phyloP scores from a whole-genome alignment of 2,888 invertebrate species.

The Nineta flava region DNA sequence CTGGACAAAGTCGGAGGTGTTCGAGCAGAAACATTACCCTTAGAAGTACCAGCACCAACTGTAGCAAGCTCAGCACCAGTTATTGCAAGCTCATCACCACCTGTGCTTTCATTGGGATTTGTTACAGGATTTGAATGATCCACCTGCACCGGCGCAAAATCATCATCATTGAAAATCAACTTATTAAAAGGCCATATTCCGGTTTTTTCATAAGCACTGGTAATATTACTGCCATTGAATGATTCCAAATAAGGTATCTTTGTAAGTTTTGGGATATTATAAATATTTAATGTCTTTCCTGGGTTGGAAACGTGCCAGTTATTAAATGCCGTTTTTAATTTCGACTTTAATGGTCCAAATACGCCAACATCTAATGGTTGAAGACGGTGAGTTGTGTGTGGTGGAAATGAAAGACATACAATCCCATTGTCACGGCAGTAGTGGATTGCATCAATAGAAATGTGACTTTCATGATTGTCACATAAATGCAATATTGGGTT shows the following conservation, averaged over 20 bases:
- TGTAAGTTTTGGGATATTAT: slow-evolving; percentile 9
- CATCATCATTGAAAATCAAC: slow-evolving; percentile 12
- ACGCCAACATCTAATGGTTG: slow-evolving; percentile 19
- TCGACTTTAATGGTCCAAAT: slow-evolving; percentile 18
- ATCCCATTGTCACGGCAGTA: slow-evolving; percentile 21
- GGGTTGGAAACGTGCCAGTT: slow-evolving; percentile 16
- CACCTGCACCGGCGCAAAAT: slow-evolving; percentile 11
- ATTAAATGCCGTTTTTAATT: slow-evolving; percentile 13
- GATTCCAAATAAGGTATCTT: slow-evolving; percentile 8
- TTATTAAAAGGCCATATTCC: slow-evolving; percentile 15
- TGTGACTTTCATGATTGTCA: slow-evolving; percentile 21
- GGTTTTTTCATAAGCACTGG: slow-evolving; percentile 12
- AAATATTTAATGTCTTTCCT: slow-evolving; percentile 15
- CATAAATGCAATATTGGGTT: slow-evolving; percentile 15
- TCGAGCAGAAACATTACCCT: no score
- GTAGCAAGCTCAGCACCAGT: no score
- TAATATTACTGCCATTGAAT: slow-evolving; percentile 11
- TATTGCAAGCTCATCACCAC: no score
- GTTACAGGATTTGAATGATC: no score
- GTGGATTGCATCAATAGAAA: slow-evolving; percentile 17
- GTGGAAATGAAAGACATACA: slow-evolving; percentile 19
- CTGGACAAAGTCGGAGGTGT: no score
- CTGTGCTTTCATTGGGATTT: no score
- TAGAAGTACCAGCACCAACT: no score
- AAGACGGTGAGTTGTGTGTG: slow-evolving; percentile 19